Percentiles rank a stretch among this genome's conserved stretches.
Conservation (phyloP, 2,888 invertebrate species). For the Ryuthela nishihirai region DNA sequence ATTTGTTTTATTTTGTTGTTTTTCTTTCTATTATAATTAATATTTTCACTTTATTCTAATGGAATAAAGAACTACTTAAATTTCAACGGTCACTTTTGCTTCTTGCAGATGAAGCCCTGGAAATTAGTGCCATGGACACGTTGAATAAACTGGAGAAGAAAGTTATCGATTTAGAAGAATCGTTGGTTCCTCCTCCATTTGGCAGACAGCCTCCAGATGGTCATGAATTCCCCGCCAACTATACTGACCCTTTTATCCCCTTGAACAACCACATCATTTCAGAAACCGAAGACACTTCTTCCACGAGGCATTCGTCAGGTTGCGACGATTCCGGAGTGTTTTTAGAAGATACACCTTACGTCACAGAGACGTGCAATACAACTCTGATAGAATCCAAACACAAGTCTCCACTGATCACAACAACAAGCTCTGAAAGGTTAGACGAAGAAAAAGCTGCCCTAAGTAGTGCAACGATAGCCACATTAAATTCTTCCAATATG, state of each 20-base stretch:
- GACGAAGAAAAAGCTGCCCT: not conserved
- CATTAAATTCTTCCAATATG: constrained; percentile 12
- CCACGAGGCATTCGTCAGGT: constrained; percentile 11
- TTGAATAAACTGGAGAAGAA: not conserved
- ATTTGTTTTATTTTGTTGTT: too few relatives aligned
- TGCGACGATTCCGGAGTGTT: constrained; percentile 39
- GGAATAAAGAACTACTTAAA: too few relatives aligned
- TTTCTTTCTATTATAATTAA: too few relatives aligned
- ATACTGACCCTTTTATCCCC: constrained; percentile 56
- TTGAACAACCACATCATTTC: not conserved
- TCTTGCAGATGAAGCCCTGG: not conserved
- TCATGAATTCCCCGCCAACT: constrained; percentile 71
- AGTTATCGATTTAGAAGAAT: not conserved
- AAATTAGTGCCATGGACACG: not conserved
- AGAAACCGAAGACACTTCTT: not conserved
- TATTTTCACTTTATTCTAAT: too few relatives aligned
- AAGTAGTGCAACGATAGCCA: too few relatives aligned
- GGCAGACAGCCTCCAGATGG: constrained; percentile 76
- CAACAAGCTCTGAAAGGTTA: not conserved
- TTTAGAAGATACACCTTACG: constrained; percentile 22
- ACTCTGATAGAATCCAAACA: not conserved
- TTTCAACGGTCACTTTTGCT: too few relatives aligned
- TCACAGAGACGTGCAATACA: constrained; percentile 1
- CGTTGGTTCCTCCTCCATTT: constrained; percentile 50
- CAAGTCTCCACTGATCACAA: not conserved